These are phyloP conservation scores for Rhodinocichla rosea DNA, from an alignment of 2,113 vertebrate genomes.

Conservation along the genomic window DNA sequence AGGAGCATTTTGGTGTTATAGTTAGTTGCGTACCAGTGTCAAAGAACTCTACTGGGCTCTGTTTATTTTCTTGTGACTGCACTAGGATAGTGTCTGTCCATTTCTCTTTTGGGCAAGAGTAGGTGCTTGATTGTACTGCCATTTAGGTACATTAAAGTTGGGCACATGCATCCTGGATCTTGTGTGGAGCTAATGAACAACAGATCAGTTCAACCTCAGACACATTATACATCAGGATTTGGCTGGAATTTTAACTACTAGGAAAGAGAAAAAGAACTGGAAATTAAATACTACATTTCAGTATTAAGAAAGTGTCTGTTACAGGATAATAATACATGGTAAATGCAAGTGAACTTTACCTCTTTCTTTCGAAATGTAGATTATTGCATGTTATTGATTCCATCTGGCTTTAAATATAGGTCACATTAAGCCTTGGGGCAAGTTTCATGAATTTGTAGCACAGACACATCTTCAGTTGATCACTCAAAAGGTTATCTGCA, in stretches of 20 bases:
- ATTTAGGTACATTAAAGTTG: background rate
- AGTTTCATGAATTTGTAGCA: background rate
- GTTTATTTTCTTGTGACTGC: background rate
- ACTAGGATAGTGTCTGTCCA: background rate
- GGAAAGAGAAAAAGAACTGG: background rate
- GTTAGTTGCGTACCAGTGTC: background rate
- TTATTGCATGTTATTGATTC: background rate
- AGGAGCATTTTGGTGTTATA: background rate
- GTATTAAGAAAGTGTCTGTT: background rate
- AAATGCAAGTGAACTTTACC: background rate
- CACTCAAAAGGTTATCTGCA: background rate
- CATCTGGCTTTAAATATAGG: background rate
- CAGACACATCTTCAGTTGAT: background rate
- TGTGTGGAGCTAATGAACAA: background rate
- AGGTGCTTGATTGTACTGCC: fast-evolving
- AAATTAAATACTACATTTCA: background rate
- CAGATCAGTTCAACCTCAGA: background rate
- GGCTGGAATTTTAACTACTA: background rate
- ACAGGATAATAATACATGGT: background rate
- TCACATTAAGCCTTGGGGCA: background rate
- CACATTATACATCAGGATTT: background rate
- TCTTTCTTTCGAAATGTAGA: background rate
- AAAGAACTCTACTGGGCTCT: background rate
- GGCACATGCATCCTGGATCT: background rate
- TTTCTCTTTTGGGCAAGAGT: background rate